phyloP scores from a whole-genome alignment of 37 sponge, comb jelly and placozoan species.

The Cladorhizidae sp. region DNA sequence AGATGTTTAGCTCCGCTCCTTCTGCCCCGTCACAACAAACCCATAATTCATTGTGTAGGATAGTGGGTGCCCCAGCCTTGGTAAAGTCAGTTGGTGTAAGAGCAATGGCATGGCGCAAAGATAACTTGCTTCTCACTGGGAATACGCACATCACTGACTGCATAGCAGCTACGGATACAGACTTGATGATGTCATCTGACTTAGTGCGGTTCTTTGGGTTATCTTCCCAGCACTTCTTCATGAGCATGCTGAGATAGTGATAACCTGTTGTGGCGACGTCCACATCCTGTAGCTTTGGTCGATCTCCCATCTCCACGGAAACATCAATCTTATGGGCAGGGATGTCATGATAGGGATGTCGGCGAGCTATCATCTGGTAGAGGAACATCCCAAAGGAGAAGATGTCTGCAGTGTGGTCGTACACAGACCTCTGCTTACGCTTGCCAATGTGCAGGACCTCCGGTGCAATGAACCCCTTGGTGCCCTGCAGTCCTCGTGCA shows the following conservation, averaged over 20 bases:
- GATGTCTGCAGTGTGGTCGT: conserved; percentile 82
- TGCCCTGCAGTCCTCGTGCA: conserved; percentile 68
- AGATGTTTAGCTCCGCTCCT: conserved; percentile 72
- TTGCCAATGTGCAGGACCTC: conserved; percentile 82
- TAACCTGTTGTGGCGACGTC: conserved; percentile 52
- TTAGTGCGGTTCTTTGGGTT: conserved; percentile 62
- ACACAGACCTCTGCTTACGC: conserved; percentile 63
- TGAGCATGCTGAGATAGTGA: conserved; percentile 69
- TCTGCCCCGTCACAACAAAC: conserved; percentile 67
- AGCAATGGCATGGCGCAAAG: conserved; percentile 53
- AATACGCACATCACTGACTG: conserved; percentile 70
- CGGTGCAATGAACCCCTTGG: conserved; percentile 92
- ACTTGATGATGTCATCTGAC: conserved; percentile 37
- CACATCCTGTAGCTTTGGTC: conserved; percentile 73
- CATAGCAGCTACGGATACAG: conserved; percentile 16
- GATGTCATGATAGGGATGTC: conserved; percentile 70
- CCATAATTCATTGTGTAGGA: conserved; percentile 67
- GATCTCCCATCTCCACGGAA: conserved; percentile 50
- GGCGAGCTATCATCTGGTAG: conserved; percentile 83
- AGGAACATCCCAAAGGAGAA: conserved; percentile 89
- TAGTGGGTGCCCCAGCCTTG: conserved; percentile 7
- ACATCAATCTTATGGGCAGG: conserved; percentile 53
- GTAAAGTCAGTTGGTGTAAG: conserved; percentile 36
- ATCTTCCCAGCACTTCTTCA: conserved; percentile 85
- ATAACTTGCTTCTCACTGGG: conserved; percentile 52